Base-by-base conservation (phyloP, 2,888 invertebrate genomes). In the Eurytoma californica region DNA sequence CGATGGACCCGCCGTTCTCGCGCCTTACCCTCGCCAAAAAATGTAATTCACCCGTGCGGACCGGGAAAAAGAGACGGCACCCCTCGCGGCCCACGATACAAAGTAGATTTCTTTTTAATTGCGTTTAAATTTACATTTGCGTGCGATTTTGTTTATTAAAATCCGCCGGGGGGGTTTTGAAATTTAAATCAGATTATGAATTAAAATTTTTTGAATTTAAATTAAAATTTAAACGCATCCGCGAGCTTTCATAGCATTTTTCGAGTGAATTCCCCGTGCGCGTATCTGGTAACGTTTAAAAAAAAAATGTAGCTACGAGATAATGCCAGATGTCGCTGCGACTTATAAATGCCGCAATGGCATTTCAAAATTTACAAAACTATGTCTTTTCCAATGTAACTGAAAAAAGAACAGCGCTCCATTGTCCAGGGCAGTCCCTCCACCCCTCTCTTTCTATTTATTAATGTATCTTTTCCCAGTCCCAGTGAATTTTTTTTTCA, bases 21-120 rank as follows among this genome's bases (percentile, higher is more conserved):
- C 60, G 24, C 13, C 28, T 4, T 39, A 24, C 39, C 68, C 61
- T n/a, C 60, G 65, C 51, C 47, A 66, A 73, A 73, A 74, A 74
- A 74, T 30, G n/a, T 57, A 30, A 39, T 18, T 63, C 60, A 13
- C 55, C 2, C 2, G 30, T 18, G 28, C 1, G 7, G 28, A 24
- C 9, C 39, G 18, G 3, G 20, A n/a, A 20, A 58, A 72, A n/a
- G 3, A 55, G 61, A 3, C 12, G 28, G 9, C 0, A 9, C 24
- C 9, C 24, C 14, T 13, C 0, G 49, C 9, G 9, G 39, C 7
- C 9, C 39, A 9, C 39, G 39, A 9, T 39, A 39, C 39, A 39
- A 39, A 39, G 28, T 47, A 57, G 70, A 77, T 77, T 63, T 77
- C 57, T 53, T 72, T 72, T 72, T 72, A 61, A 77, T 72, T 58